phyloP scores from a whole-genome alignment of 2,888 invertebrate genomes.

The Hypolimnas misippus region DNA sequence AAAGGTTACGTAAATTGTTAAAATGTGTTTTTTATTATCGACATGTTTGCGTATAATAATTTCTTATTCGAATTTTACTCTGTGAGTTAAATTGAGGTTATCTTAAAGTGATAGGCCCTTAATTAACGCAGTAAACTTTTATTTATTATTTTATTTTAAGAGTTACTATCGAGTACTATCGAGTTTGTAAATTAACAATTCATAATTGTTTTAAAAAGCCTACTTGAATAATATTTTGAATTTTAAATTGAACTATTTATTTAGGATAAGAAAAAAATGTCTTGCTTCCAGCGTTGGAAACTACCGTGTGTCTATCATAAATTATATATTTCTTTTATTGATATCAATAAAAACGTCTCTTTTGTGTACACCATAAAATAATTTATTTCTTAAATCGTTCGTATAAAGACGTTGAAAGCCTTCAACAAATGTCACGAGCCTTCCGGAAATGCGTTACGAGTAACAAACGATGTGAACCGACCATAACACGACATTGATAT shows the following conservation, averaged over 20 bases:
- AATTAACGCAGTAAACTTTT: background rate
- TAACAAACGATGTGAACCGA: constrained; percentile 36
- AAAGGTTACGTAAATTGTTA: background rate
- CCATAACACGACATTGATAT: constrained; percentile 42
- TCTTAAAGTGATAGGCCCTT: constrained; percentile 1
- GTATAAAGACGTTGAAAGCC: constrained; percentile 37
- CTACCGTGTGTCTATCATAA: background rate
- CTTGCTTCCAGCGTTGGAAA: background rate
- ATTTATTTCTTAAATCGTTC: background rate
- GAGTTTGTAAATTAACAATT: no score
- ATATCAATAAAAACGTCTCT: no score
- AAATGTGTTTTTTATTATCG: background rate
- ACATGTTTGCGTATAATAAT: background rate
- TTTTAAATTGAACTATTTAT: no score
- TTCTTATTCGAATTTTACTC: background rate
- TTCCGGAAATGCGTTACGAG: constrained; percentile 35
- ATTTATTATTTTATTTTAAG: background rate
- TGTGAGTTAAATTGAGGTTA: constrained; percentile 3
- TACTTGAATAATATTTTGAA: no score
- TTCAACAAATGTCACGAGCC: constrained; percentile 35
- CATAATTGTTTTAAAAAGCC: no score
- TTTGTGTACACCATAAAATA: constrained; percentile 4
- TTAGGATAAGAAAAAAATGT: background rate
- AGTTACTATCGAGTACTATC: no score
- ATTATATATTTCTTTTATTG: no score